Evolutionary conservation across 2,113 vertebrate species (phyloP), one percentile per base, ranked within the genome.

Genomic region (Catharus minimus): DNA sequence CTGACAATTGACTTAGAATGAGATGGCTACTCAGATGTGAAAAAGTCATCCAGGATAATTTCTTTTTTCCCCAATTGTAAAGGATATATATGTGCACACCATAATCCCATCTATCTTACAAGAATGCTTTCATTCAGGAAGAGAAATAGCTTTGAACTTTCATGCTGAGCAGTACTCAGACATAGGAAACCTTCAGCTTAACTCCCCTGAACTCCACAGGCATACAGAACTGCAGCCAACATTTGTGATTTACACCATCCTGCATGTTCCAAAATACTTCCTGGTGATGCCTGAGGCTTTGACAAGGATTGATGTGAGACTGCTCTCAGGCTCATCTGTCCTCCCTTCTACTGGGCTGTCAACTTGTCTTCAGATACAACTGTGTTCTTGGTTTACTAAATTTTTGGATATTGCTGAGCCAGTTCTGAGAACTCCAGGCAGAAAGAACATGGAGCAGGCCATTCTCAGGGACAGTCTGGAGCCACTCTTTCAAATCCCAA

Each of bases 91-190:
- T 27, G 49, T 66, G 74, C 39, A 73, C 66, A 84, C 62, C 26
- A 49, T 39, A 82, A 90, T 67, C 72, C 74, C 56, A 72, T 61
- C 39, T 7, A 75, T 77, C 2, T 91, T 65, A 72, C 19, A 67
- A 38, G 33, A 82, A 72, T 10, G 47, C 77, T 79, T 87, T 90
- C 81, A 90, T 84, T 91, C 15, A 21, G 69, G 36, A 93, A 77
- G 60, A 92, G 32, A 89, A 90, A 93, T 30, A 58, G 82, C 77
- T 88, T 82, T 92, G 77, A 94, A 90, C 85, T 82, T 76, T 65
- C 13, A 2, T 0, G 5, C 47, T 79, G 74, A 92, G 58, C 47
- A 73, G 57, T 39, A 47, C 72, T 78, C n/a, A 18, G 41, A 43
- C 38, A 65, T 22, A 10, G 33, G 57, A 90, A 94, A 75, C 73